A percentile compares a stretch with the other conserved stretches of the same genome.
Conservation (phyloP, 30 jellyfish, hydroid and myxozoan genomes). For the Sanderia malayensis region DNA sequence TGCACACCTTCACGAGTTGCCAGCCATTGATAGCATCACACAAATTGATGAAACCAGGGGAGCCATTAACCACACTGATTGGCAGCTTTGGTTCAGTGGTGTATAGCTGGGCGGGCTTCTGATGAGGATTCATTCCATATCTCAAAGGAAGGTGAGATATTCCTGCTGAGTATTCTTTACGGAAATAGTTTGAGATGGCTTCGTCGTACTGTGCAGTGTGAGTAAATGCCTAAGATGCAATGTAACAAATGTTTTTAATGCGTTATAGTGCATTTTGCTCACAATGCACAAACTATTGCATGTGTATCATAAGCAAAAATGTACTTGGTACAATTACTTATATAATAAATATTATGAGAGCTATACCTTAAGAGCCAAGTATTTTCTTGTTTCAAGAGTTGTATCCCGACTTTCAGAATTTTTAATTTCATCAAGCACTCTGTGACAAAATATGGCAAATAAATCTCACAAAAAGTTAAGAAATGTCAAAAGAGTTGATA, state of each 20-base stretch:
- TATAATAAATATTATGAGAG: too few relatives aligned
- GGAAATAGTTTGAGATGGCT: slow-evolving; percentile 77
- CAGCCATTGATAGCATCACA: slow-evolving; percentile 94
- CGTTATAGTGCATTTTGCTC: too few relatives aligned
- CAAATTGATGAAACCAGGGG: slow-evolving; percentile 90
- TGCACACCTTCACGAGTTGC: slow-evolving; percentile 91
- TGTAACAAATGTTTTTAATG: too few relatives aligned
- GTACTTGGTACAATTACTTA: too few relatives aligned
- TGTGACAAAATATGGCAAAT: slow-evolving; percentile 4
- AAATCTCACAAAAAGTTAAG: too few relatives aligned
- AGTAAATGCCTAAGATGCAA: slow-evolving; percentile 71
- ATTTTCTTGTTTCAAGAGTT: slow-evolving; percentile 56
- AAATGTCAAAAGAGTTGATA: too few relatives aligned
- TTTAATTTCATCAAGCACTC: slow-evolving; percentile 71
- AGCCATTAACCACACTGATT: slow-evolving; percentile 70
- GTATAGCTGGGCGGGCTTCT: slow-evolving; percentile 78
- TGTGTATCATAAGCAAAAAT: too few relatives aligned
- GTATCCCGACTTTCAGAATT: slow-evolving; percentile 43
- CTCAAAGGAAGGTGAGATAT: slow-evolving; percentile 81
- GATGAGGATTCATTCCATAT: slow-evolving; percentile 94
- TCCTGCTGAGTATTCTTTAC: slow-evolving; percentile 60
- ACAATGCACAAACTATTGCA: too few relatives aligned
- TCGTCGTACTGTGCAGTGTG: slow-evolving; percentile 87
- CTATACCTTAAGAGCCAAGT: slow-evolving; percentile 82
- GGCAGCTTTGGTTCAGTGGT: slow-evolving; percentile 59